Conservation (phyloP, 2,113 vertebrate species). For the Lethenteron camtschaticum region DNA sequence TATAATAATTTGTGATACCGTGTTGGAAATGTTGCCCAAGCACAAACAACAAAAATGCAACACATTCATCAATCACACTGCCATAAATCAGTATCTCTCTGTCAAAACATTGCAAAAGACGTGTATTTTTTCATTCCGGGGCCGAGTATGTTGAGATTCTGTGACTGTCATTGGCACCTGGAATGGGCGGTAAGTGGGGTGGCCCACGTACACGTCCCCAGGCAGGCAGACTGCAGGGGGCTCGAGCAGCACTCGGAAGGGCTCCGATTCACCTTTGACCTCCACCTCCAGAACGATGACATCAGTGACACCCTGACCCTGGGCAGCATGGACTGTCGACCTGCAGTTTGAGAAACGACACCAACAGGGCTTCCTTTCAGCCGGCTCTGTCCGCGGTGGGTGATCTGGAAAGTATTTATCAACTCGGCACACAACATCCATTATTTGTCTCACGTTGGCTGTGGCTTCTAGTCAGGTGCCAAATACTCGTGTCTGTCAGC, state of each 20-base stretch:
- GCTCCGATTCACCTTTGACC: conserved; percentile 46
- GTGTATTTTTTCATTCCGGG: not conserved
- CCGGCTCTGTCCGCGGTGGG: too few species aligned
- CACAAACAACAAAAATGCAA: too few species aligned
- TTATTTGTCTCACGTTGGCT: too few species aligned
- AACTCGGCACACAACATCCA: too few species aligned
- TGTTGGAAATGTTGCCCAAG: too few species aligned
- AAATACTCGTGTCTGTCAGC: too few species aligned
- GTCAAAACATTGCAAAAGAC: not conserved
- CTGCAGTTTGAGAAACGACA: not conserved
- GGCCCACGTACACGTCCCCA: conserved; percentile 39
- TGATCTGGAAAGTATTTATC: too few species aligned
- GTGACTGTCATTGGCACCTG: conserved; percentile 27
- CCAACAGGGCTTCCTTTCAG: too few species aligned
- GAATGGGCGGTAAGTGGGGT: conserved; percentile 33
- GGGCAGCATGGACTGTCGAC: conserved; percentile 9
- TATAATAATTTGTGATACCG: too few species aligned
- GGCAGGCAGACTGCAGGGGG: conserved; percentile 51
- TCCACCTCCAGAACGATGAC: conserved; percentile 50
- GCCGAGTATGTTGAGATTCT: not conserved
- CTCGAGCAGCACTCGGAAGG: conserved; percentile 43
- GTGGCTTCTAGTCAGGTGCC: too few species aligned
- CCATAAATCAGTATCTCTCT: not conserved
- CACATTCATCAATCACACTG: not conserved
- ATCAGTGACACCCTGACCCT: conserved; percentile 16